Conservation (phyloP, 2,888 invertebrate genomes). For the Athalia circularis region DNA sequence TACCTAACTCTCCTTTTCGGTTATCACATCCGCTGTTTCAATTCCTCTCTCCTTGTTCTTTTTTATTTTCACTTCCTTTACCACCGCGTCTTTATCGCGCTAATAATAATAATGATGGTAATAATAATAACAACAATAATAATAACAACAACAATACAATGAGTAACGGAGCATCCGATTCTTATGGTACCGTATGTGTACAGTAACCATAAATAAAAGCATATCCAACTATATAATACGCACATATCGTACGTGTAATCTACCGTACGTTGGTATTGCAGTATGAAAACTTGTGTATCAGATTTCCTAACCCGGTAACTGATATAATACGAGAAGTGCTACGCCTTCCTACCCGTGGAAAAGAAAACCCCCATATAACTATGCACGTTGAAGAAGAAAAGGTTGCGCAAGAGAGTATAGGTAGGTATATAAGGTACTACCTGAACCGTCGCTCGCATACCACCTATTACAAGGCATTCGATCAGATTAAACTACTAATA, state of each 20-base stretch:
- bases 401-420: constrained; percentile 32
- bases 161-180: constrained; percentile 6
- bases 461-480: constrained; percentile 60
- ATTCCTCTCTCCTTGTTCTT: not conserved
- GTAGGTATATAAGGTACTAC: not conserved
- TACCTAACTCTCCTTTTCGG: not conserved
- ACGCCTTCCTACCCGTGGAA: not conserved
- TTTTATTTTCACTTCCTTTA: constrained; percentile 2
- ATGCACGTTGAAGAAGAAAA: not conserved
- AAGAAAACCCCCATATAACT: not conserved
- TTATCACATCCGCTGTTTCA: not conserved
- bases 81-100: not conserved
- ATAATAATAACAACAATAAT: too few species aligned
- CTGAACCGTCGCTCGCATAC: constrained; percentile 14
- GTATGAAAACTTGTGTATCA: constrained; percentile 36
- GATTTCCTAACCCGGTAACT: constrained; percentile 33
- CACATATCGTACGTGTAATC: not conserved
- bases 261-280: not conserved
- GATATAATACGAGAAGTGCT: constrained; percentile 1
- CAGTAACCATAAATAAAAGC: constrained; percentile 46
- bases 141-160: not conserved
- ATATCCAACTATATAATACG: constrained; percentile 26
- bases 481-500: constrained; percentile 62
- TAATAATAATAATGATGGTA: too few species aligned
- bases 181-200: not conserved